Base-by-base conservation (phyloP, 2,888 invertebrate species). In the Drosophila merina region DNA sequence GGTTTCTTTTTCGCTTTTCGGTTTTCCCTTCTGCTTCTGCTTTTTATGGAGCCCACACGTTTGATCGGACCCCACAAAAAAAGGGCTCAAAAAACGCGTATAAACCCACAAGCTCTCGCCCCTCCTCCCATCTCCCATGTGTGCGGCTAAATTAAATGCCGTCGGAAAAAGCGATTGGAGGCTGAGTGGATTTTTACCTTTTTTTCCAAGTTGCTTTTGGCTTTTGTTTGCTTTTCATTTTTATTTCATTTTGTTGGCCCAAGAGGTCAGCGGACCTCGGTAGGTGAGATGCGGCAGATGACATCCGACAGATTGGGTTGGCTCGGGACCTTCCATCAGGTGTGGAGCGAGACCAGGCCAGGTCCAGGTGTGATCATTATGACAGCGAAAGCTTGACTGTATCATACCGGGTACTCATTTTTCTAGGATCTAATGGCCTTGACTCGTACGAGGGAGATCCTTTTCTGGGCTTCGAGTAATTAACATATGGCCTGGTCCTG, bases 111-210 rank as follows among this genome's bases (percentile, higher is more conserved):
- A 20, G 20, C 20, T 2, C 20, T 20, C 33, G 7, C 8, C 4
- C 8, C n/a, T 28, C 28, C 3, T n/a, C 10, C 33, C 33, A 3
- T 33, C 9, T 8, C 36, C 10, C 25, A 20, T 49, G 57, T 49
- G 38, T 72, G 69, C 33, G 69, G 67, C 67, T 66, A 70, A 70
- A 70, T 70, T 73, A 70, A 70, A 70, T 70, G 74, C 70, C 74
- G 51, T 54, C 64, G 45, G 62, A 72, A 70, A 64, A 47, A 38
- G 9, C 49, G 63, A 63, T 72, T 67, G 60, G 40, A 20, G 67
- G 31, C 59, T 30, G 59, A 62, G 67, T 55, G 63, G 63, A 52
- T 38, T 63, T 63, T 45, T 64, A 69, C 70, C 64, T 56, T 64
- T 64, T 63, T 52, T 54, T 31, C 14, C 8, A 12, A 10, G 8